Conservation (phyloP, 2,113 vertebrate species). For the Grallaria varia region DNA sequence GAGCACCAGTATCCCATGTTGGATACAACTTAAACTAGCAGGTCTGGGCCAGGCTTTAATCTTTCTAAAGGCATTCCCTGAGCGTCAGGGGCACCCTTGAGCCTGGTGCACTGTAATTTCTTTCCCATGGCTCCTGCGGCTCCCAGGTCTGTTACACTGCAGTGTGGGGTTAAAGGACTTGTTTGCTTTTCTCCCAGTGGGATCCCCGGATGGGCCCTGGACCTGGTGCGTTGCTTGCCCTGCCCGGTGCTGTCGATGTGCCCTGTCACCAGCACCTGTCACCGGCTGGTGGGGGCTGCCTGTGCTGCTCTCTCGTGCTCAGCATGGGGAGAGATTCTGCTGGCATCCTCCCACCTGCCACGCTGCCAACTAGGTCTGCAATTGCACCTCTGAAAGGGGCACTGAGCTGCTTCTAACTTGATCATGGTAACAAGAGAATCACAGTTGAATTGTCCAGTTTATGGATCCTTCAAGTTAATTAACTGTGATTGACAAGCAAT, state of each 20-base stretch:
- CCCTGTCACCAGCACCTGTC: not conserved
- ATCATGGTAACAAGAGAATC: not conserved
- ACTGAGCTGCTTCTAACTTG: not conserved
- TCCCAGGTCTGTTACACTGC: fast-evolving
- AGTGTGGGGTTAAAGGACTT: not conserved
- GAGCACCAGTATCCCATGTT: not conserved
- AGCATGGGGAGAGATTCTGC: fast-evolving
- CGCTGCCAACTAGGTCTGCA: not conserved
- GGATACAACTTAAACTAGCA: not conserved
- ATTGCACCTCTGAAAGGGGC: fast-evolving
- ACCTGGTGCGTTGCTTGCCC: not conserved
- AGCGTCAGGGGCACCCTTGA: fast-evolving
- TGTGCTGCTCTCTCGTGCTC: not conserved
- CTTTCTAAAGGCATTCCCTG: not conserved
- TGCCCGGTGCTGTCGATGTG: not conserved
- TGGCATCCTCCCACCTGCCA: fast-evolving
- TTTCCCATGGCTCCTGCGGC: not conserved
- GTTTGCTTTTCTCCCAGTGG: not conserved
- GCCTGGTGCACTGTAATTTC: fast-evolving
- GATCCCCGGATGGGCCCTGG: not conserved
- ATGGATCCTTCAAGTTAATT: not conserved
- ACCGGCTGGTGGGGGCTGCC: not conserved
- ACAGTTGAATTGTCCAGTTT: not conserved
- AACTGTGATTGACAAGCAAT: not conserved
- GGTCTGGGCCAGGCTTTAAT: not conserved